Percentiles rank a stretch among this genome's conserved stretches.
These are phyloP conservation scores for Chelon labrosus DNA, from an alignment of 2,797 vertebrate species.

Conservation along the genomic window DNA sequence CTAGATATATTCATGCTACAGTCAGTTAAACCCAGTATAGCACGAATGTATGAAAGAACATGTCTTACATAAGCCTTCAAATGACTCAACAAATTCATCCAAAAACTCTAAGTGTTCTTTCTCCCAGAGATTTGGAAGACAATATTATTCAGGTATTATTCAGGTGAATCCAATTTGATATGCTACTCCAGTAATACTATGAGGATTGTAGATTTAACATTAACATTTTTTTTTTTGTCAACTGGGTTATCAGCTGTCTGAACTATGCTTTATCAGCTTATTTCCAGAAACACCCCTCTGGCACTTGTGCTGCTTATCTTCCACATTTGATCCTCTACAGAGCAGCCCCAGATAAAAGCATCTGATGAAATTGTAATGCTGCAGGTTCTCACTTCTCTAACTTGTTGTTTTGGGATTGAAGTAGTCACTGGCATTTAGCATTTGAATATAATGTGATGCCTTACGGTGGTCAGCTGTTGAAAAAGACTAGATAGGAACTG, in stretches of 20 bases:
- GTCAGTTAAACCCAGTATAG: background rate
- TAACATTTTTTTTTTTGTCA: slow-evolving; percentile 10
- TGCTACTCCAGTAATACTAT: slow-evolving; percentile 12
- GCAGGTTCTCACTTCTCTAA: background rate
- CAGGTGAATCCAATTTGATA: slow-evolving; percentile 35
- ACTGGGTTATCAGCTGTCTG: slow-evolving; percentile 33
- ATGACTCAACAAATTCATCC: slow-evolving; percentile 36
- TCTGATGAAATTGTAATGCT: slow-evolving; percentile 8
- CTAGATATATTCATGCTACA: background rate
- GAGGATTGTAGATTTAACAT: slow-evolving; percentile 18
- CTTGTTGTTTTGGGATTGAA: background rate
- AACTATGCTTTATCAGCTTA: slow-evolving; percentile 15
- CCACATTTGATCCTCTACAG: slow-evolving; percentile 20
- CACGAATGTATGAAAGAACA: background rate
- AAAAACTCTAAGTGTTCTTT: background rate
- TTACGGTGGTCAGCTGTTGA: background rate
- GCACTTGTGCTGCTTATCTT: slow-evolving; percentile 37
- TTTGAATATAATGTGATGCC: background rate
- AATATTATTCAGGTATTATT: slow-evolving; percentile 7
- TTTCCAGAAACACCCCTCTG: slow-evolving; percentile 33
- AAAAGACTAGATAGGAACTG: background rate
- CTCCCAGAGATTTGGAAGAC: slow-evolving; percentile 11
- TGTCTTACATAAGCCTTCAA: background rate
- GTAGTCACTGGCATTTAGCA: background rate
- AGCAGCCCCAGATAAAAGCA: slow-evolving; percentile 28